phyloP scores from a whole-genome alignment of 1,140 invertebrate species.

The Brachionus rubens region DNA sequence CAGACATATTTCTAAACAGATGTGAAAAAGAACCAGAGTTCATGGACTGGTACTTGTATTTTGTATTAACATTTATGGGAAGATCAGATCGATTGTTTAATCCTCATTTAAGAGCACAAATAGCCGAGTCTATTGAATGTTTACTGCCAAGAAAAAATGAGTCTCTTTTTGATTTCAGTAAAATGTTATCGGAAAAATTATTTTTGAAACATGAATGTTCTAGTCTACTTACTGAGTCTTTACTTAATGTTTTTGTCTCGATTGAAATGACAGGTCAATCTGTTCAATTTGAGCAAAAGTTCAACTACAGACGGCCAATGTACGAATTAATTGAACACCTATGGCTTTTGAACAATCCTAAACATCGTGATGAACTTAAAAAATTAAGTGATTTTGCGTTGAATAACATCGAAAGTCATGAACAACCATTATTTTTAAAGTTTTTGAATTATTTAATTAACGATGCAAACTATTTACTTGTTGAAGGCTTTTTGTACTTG shows the following conservation, averaged over 20 bases:
- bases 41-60: conserved; percentile 70
- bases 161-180: background rate
- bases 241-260: conserved; percentile 86
- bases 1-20: conserved; percentile 30
- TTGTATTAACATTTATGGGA: conserved; percentile 69
- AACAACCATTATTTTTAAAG: conserved; percentile 82
- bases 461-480: conserved; percentile 87
- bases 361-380: conserved; percentile 60
- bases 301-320: conserved; percentile 91
- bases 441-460: conserved; percentile 93
- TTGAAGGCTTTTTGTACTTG: conserved; percentile 74
- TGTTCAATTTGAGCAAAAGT: conserved; percentile 93
- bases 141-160: conserved; percentile 53
- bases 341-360: conserved; percentile 71
- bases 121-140: conserved; percentile 82
- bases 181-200: background rate
- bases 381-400: conserved; percentile 74
- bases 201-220: conserved; percentile 10
- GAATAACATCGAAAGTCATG: conserved; percentile 79
- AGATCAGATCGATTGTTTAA: conserved; percentile 77
- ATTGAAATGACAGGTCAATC: conserved; percentile 95
- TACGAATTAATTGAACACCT: conserved; percentile 86
- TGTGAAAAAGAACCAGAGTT: conserved; percentile 28
- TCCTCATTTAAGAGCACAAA: conserved; percentile 81
- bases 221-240: conserved; percentile 59